These are phyloP conservation scores for Pasiphila rectangulata DNA, from an alignment of 2,888 invertebrate genomes.

Conservation along the genomic window DNA sequence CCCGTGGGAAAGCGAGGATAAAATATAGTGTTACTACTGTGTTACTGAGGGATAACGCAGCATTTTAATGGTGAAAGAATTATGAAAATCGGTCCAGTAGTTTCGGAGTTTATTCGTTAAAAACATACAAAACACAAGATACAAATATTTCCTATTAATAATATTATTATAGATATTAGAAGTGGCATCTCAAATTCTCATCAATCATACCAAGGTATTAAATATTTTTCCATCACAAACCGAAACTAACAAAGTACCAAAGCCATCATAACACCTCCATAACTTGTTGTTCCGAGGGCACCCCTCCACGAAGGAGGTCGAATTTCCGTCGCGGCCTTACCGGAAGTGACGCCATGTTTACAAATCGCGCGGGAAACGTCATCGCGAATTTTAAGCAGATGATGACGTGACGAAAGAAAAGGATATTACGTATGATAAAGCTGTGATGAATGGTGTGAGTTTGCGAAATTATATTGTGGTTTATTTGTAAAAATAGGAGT, in stretches of 20 bases:
- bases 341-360: slow-evolving; percentile 76
- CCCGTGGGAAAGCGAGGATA: too few species aligned
- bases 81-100: too few species aligned
- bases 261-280: slow-evolving; percentile 11
- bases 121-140: too few species aligned
- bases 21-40: too few species aligned
- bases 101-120: too few species aligned
- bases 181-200: background rate
- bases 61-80: too few species aligned
- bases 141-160: too few species aligned
- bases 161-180: too few species aligned
- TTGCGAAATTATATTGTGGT: background rate
- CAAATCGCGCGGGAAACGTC: slow-evolving; percentile 75
- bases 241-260: background rate
- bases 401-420: slow-evolving; percentile 49
- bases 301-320: slow-evolving; percentile 47
- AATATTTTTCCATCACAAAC: background rate
- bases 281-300: slow-evolving; percentile 19
- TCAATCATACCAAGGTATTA: too few species aligned
- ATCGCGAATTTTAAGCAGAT: slow-evolving; percentile 72
- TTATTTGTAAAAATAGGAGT: too few species aligned
- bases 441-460: slow-evolving; percentile 18
- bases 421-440: slow-evolving; percentile 24
- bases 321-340: slow-evolving; percentile 77
- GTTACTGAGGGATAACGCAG: too few species aligned